Conservation (phyloP, 2,113 vertebrate species). For the Alexandromys fortis region DNA sequence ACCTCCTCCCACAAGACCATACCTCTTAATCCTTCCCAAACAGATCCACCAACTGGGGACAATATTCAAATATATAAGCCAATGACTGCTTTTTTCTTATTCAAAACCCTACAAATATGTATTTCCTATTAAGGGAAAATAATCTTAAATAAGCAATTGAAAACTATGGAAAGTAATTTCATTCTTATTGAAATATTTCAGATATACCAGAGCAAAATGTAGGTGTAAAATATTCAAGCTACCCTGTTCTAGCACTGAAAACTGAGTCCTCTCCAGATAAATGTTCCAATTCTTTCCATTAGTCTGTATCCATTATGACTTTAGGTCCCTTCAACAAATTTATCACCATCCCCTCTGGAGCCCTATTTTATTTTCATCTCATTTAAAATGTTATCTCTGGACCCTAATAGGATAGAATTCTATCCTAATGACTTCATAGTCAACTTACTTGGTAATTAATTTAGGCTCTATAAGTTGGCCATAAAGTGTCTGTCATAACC, state of each 20-base stretch:
- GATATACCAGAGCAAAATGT: neutral
- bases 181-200: conserved; percentile 1
- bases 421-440: neutral
- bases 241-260: neutral
- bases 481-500: neutral
- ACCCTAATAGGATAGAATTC: neutral
- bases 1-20: neutral
- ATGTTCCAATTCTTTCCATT: neutral
- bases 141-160: conserved; percentile 16
- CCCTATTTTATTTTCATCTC: conserved; percentile 20
- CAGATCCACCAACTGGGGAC: neutral
- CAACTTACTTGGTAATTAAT: neutral
- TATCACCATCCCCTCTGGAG: neutral
- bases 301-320: neutral
- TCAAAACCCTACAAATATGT: neutral
- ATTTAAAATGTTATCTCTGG: neutral
- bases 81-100: neutral
- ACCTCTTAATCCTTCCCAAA: neutral
- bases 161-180: neutral
- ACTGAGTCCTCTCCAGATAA: neutral
- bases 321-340: neutral
- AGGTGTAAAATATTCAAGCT: neutral
- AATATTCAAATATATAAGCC: neutral
- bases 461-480: neutral
- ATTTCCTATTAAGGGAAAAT: conserved; percentile 26